Evolutionary conservation across 2,797 vertebrate species (phyloP).

Genomic region (Eulemur mongoz): DNA sequence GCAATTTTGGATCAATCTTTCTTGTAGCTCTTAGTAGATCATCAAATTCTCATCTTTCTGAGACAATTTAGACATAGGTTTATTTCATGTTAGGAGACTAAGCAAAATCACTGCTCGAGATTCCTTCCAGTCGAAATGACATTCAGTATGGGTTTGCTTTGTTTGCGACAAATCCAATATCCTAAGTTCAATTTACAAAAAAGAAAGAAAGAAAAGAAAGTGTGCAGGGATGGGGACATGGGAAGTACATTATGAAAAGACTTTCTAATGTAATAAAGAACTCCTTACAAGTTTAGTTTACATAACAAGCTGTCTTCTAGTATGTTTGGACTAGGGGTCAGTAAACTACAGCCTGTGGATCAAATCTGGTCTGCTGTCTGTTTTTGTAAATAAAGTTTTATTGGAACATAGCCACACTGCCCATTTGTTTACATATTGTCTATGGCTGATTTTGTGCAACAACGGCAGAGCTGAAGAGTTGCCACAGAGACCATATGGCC

Average conservation of each 20-base stretch:
- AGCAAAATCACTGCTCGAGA: constrained; percentile 15
- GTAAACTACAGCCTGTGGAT: background rate
- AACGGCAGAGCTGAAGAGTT: background rate
- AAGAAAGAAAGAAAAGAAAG: background rate
- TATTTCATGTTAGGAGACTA: constrained; percentile 52
- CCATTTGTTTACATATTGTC: constrained; percentile 19
- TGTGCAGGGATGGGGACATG: background rate
- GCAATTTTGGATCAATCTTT: constrained; percentile 55
- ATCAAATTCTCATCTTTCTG: constrained; percentile 57
- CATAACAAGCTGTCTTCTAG: background rate
- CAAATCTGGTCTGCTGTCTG: background rate
- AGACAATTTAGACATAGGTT: constrained; percentile 47
- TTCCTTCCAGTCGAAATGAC: constrained; percentile 6
- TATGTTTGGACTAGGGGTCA: background rate
- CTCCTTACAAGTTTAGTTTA: background rate
- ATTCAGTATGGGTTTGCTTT: background rate
- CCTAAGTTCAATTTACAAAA: background rate
- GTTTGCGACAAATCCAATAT: constrained; percentile 30
- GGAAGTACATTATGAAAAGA: background rate
- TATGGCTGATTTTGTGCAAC: background rate
- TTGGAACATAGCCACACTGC: background rate
- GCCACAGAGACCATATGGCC: background rate
- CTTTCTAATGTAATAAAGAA: background rate
- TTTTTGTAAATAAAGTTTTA: constrained; percentile 58
- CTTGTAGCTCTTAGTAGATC: constrained; percentile 34